Evolutionary conservation across 2,797 vertebrate genomes (phyloP).

Genomic region (Fistularia commersonii): DNA sequence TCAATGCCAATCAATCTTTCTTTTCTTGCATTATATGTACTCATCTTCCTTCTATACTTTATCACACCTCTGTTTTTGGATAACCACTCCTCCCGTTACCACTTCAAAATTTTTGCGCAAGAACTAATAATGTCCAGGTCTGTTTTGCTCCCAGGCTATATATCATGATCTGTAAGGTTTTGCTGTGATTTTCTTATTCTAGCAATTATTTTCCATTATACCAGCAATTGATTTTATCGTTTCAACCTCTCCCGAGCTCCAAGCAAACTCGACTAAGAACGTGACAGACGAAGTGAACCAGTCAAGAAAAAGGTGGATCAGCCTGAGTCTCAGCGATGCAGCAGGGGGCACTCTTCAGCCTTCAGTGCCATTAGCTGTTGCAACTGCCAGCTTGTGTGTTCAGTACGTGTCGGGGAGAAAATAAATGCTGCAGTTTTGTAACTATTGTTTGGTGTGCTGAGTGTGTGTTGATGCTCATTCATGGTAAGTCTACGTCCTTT

Average conservation of each 20-base stretch:
- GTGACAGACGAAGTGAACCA: slow-evolving; percentile 30
- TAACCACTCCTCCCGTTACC: slow-evolving; percentile 11
- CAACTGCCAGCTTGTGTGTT: slow-evolving; percentile 22
- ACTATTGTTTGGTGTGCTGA: slow-evolving; percentile 24
- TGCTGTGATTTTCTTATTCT: slow-evolving; percentile 55
- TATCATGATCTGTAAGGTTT: slow-evolving; percentile 21
- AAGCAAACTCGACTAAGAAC: slow-evolving; percentile 53
- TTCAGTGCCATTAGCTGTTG: slow-evolving; percentile 53
- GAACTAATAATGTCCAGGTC: background rate
- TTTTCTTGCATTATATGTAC: slow-evolving; percentile 27
- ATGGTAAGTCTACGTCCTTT: slow-evolving; percentile 62
- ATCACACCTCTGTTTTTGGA: slow-evolving; percentile 11
- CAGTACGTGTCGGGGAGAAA: background rate
- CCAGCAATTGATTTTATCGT: slow-evolving; percentile 21
- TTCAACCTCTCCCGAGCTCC: slow-evolving; percentile 47
- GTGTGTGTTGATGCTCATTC: slow-evolving; percentile 33
- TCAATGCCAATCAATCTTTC: background rate
- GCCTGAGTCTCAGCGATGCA: slow-evolving; percentile 43
- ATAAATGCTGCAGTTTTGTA: slow-evolving; percentile 42
- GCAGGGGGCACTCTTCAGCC: slow-evolving; percentile 76
- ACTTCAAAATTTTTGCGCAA: slow-evolving; percentile 7
- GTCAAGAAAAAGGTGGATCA: slow-evolving; percentile 26
- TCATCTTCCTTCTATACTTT: slow-evolving; percentile 6
- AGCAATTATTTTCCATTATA: slow-evolving; percentile 14
- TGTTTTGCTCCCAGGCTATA: slow-evolving; percentile 9